Conservation (phyloP, 2,797 vertebrate species). For the Hylomyscus alleni region DNA sequence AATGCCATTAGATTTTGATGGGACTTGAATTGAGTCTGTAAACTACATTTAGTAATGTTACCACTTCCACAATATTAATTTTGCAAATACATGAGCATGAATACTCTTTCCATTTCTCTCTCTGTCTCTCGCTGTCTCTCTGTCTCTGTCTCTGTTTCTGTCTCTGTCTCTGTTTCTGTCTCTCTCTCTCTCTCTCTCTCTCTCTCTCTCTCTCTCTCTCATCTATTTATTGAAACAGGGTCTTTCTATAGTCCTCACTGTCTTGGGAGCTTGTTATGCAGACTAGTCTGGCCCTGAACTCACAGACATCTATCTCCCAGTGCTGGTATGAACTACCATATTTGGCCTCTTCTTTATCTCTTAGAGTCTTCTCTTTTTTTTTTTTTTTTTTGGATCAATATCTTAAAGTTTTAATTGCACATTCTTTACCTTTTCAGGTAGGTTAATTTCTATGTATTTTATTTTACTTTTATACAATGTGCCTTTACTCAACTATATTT, state of each 20-base stretch:
- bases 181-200: neutral
- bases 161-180: no score
- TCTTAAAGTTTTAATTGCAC: neutral
- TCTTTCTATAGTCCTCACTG: neutral
- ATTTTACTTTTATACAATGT: neutral
- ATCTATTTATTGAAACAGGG: neutral
- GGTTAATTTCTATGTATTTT: neutral
- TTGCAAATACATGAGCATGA: neutral
- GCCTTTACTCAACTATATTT: no score
- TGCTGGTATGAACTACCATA: neutral
- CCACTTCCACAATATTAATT: neutral
- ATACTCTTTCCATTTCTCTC: neutral
- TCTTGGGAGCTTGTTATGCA: neutral
- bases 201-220: neutral
- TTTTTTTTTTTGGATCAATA: neutral
- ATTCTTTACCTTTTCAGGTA: neutral
- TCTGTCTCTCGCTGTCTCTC: neutral
- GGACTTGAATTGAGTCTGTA: neutral
- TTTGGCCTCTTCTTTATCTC: neutral
- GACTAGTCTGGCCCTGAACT: neutral
- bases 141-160: neutral
- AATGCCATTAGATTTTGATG: neutral
- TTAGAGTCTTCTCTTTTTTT: neutral
- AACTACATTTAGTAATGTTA: neutral
- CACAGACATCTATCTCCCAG: neutral